Evolutionary conservation across 2,113 vertebrate genomes (phyloP).

Genomic region (Hystrix brachyura): DNA sequence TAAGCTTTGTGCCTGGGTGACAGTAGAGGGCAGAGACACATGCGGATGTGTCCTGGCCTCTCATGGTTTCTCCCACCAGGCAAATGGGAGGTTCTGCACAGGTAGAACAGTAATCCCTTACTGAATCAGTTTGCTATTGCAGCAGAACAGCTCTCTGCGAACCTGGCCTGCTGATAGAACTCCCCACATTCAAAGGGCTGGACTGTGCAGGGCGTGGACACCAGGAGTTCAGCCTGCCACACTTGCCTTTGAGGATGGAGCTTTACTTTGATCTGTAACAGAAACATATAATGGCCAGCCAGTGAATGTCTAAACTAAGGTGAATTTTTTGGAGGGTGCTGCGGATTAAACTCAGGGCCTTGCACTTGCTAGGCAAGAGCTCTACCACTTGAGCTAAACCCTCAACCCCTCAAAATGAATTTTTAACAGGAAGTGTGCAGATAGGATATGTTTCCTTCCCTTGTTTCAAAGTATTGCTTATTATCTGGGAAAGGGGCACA

Average conservation of each 20-base stretch:
- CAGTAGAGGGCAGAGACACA: neutral
- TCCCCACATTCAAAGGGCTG: neutral
- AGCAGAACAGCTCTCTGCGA: neutral
- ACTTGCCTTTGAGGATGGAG: fast-evolving
- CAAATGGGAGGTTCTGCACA: neutral
- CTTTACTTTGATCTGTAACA: neutral
- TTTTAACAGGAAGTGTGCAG: neutral
- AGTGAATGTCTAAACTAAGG: neutral
- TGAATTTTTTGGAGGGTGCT: neutral
- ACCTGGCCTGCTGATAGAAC: too few relatives aligned
- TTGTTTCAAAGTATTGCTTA: neutral
- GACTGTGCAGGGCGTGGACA: neutral
- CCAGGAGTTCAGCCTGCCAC: neutral
- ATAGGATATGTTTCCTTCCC: neutral
- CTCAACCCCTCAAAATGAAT: neutral
- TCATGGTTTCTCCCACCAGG: neutral
- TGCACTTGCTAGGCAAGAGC: too few relatives aligned
- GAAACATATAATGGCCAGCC: neutral
- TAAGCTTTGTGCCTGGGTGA: neutral
- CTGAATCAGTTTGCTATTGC: neutral
- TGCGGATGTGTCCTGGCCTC: neutral
- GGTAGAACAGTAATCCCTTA: neutral
- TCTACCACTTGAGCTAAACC: too few relatives aligned
- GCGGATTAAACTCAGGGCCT: too few relatives aligned
- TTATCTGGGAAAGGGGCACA: neutral